A percentile compares a stretch with the other conserved stretches of the same genome.
Conservation (phyloP, 1,140 invertebrate genomes). For the Hyles euphorbiae region DNA sequence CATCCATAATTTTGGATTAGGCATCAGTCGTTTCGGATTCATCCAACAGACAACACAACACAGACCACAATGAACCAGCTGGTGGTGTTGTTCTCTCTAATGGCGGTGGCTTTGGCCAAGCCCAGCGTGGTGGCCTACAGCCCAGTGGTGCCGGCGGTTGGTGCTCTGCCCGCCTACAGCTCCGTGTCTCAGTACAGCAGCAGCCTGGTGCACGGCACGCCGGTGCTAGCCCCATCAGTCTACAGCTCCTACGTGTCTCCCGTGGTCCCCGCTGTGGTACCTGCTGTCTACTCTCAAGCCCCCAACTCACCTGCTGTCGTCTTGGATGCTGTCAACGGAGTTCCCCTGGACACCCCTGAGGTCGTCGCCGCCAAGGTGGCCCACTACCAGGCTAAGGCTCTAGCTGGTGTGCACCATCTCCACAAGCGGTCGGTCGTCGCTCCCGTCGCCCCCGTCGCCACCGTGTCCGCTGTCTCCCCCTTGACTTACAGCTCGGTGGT, state of each 20-base stretch:
- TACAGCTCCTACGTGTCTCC: constrained; percentile 31
- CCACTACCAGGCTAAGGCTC: constrained; percentile 62
- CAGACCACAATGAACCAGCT: constrained; percentile 74
- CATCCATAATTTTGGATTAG: constrained; percentile 25
- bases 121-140: constrained; percentile 42
- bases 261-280: constrained; percentile 35
- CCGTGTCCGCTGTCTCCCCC: constrained; percentile 16
- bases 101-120: constrained; percentile 63
- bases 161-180: constrained; percentile 49
- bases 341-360: constrained; percentile 67
- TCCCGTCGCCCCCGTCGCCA: constrained; percentile 38
- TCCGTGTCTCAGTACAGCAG: constrained; percentile 64
- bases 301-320: constrained; percentile 59
- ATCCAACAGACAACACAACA: constrained; percentile 57
- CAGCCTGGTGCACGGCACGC: constrained; percentile 51
- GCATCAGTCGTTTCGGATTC: constrained; percentile 56
- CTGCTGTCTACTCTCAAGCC: constrained; percentile 41
- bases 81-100: constrained; percentile 60
- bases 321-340: constrained; percentile 51
- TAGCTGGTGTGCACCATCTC: constrained; percentile 55
- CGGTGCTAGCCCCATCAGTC: constrained; percentile 26
- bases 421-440: constrained; percentile 56
- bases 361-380: constrained; percentile 70
- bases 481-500: constrained; percentile 30
- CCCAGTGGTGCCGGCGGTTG: too few species aligned